phyloP scores from a whole-genome alignment of 2,113 vertebrate genomes.

The Tachysurus vachellii region DNA sequence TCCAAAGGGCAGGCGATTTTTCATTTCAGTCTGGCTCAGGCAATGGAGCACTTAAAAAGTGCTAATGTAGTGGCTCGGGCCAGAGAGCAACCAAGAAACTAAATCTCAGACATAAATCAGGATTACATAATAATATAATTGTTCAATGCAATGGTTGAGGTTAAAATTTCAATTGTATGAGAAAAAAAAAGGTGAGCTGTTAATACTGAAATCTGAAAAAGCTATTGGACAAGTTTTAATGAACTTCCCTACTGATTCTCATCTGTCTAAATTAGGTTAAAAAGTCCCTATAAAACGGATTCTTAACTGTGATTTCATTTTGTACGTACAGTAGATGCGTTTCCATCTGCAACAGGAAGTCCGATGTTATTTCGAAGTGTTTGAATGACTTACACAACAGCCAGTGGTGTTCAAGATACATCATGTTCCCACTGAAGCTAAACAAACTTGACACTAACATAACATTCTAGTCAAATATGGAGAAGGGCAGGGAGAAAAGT shows the following conservation, averaged over 20 bases:
- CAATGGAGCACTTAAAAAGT: constrained; percentile 6
- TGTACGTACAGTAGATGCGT: neutral
- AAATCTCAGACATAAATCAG: constrained; percentile 25
- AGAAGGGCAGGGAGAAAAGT: neutral
- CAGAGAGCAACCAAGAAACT: constrained; percentile 20
- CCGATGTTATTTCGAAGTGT: neutral
- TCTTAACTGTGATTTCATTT: neutral
- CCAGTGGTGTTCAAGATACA: neutral
- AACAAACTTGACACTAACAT: neutral
- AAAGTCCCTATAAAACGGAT: neutral
- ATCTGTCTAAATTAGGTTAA: neutral
- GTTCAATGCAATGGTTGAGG: neutral
- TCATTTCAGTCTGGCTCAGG: constrained; percentile 37
- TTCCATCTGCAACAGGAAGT: neutral
- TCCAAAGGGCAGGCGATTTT: constrained; percentile 50
- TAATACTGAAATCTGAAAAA: neutral
- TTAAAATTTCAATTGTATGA: constrained; percentile 50
- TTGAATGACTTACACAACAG: neutral
- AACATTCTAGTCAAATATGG: neutral
- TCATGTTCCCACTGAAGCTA: too few relatives aligned
- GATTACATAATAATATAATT: constrained; percentile 4
- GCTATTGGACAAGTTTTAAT: neutral
- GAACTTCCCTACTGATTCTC: too few relatives aligned
- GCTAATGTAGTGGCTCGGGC: constrained; percentile 17
- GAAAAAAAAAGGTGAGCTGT: constrained; percentile 51